These are phyloP conservation scores for Dascyllus trimaculatus DNA, from an alignment of 2,113 vertebrate species.

Conservation along the genomic window DNA sequence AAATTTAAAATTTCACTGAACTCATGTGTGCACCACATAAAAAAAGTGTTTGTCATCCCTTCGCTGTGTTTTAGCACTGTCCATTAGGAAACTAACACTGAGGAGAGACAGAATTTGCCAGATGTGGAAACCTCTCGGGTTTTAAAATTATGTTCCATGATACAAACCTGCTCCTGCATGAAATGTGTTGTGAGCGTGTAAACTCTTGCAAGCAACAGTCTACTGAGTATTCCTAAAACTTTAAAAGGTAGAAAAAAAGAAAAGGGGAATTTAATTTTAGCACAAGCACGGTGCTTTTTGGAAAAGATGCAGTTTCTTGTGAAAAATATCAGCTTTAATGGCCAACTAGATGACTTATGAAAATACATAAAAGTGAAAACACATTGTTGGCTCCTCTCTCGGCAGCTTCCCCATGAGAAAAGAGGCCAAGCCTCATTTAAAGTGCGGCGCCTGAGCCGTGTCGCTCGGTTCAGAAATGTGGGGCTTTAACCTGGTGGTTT, in stretches of 20 bases:
- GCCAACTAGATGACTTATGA: constrained; percentile 76
- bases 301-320: constrained; percentile 67
- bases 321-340: constrained; percentile 71
- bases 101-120: constrained; percentile 47
- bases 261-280: constrained; percentile 51
- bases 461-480: constrained; percentile 48
- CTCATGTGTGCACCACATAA: no score
- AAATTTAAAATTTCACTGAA: no score
- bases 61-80: not conserved
- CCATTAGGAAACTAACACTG: constrained; percentile 31
- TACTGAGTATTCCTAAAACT: not conserved
- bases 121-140: constrained; percentile 60
- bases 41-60: not conserved
- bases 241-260: not conserved
- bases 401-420: constrained; percentile 50
- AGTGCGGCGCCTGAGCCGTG: constrained; percentile 75
- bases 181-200: constrained; percentile 13
- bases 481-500: constrained; percentile 66
- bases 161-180: constrained; percentile 34
- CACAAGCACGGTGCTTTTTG: constrained; percentile 40
- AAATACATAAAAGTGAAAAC: constrained; percentile 81
- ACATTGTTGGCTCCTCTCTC: constrained; percentile 72
- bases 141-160: constrained; percentile 46
- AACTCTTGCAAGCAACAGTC: not conserved
- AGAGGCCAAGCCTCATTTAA: constrained; percentile 80